Percentiles rank a stretch among this genome's conserved stretches.
Conservation (phyloP, 2,113 vertebrate genomes). For the Platichthys flesus region DNA sequence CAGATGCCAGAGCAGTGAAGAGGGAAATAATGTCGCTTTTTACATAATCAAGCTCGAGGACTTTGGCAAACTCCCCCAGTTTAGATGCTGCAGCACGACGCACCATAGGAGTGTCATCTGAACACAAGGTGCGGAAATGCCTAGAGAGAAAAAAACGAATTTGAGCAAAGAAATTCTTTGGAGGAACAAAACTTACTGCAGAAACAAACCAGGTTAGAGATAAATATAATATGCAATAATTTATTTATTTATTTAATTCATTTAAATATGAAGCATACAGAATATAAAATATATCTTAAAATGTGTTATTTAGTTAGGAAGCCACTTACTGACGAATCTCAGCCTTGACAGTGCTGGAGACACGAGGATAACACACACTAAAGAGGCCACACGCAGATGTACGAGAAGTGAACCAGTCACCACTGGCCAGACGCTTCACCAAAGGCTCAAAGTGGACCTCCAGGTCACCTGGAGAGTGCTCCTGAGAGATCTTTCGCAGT, state of each 20-base stretch:
- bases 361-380: conserved; percentile 91
- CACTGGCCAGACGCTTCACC: conserved; percentile 90
- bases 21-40: conserved; percentile 94
- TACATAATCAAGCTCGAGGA: conserved; percentile 91
- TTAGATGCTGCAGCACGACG: conserved; percentile 92
- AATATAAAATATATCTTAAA: no score
- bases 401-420: conserved; percentile 94
- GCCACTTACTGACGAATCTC: conserved; percentile 91
- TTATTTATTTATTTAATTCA: no score
- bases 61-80: conserved; percentile 93
- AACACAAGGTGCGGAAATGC: conserved; percentile 90
- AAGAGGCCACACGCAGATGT: conserved; percentile 92
- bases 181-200: background rate
- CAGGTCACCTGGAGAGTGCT: conserved; percentile 89
- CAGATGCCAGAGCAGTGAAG: conserved; percentile 90
- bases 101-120: conserved; percentile 93
- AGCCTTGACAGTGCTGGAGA: conserved; percentile 88
- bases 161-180: background rate
- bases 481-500: conserved; percentile 91
- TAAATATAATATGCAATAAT: no score
- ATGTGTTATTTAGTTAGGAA: background rate
- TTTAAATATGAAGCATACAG: no score
- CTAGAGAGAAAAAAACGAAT: conserved; percentile 65
- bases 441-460: conserved; percentile 94
- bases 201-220: background rate